Base-by-base conservation (phyloP, 53 echinoderm and acorn worm species). In the Mesocentrotus franciscanus region DNA sequence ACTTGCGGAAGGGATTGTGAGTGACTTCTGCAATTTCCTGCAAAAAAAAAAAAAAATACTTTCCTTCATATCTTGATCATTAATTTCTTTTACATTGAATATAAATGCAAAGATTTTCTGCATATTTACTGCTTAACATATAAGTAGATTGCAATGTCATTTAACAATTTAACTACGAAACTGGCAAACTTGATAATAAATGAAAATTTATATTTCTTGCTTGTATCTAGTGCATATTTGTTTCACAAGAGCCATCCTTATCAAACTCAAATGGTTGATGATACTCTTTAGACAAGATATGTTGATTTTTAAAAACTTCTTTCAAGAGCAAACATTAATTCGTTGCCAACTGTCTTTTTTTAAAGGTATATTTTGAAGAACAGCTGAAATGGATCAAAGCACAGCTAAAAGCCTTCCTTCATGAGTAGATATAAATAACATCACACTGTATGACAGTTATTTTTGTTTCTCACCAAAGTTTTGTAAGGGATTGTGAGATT, bases 1-100 rank as follows among this genome's bases (percentile, higher is more conserved):
- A 94, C 55, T 56, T 35, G 70, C 85, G 95, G 29, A 94, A 94
- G 35, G 95, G 95, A 68, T 85, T 85, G 70, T 94, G 95, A 27
- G 39, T 85, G 36, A 17, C 87, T 94, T 61, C 85, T 8, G 95
- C 95, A 24, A 94, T 60, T 85, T 85, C 68, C 95, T 92, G 92
- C 9, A 66, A 15, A 71, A 24, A 18, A 10, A 18, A 26, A 59
- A 56, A 57, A 57, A 20, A 55, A 30, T 30, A 32, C 29, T 33
- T 13, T 30, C 12, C 33, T 14, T 30, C 12, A 76, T 14, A 32
- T 13, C 13, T 12, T 76, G 13, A n/a, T 13, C 27, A 30, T 33
- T 14, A 76, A 33, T n/a, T 12, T 76, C 33, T 76, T 76, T 76
- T 30, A 12, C 13, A 76, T 32, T 14, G 10, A 32, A 33, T 68